phyloP scores from a whole-genome alignment of 2,113 vertebrate species.

The Oryzias celebensis region DNA sequence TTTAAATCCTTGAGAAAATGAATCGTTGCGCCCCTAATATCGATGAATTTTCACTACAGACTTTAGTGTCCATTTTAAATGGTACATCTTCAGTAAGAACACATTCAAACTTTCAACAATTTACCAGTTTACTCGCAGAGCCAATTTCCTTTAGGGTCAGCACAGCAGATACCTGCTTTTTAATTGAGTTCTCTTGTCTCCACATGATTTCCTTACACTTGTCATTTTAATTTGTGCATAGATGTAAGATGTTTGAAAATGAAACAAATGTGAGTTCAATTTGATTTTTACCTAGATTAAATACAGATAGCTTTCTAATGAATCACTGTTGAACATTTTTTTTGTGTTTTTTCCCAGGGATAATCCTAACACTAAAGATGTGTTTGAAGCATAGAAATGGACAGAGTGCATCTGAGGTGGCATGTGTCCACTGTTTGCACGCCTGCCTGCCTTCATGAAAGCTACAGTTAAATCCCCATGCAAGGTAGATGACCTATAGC shows the following conservation, averaged over 20 bases:
- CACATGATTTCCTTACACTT: not conserved
- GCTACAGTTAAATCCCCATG: constrained; percentile 19
- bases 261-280: not conserved
- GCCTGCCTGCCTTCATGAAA: constrained; percentile 11
- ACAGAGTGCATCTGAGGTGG: not conserved
- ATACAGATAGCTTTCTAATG: not conserved
- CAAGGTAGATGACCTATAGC: constrained; percentile 29
- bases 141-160: not conserved
- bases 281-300: constrained; percentile 7
- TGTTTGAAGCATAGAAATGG: constrained; percentile 10
- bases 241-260: not conserved
- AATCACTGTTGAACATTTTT: not conserved
- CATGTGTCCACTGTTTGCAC: not conserved
- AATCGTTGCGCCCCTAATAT: too few relatives aligned
- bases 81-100: not conserved
- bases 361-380: not conserved
- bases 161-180: not conserved
- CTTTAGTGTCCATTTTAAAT: too few relatives aligned
- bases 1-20: too few relatives aligned
- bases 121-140: not conserved
- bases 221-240: not conserved
- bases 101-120: not conserved
- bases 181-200: not conserved
- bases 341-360: not conserved
- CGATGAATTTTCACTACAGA: too few relatives aligned